Conservation (phyloP, 2,888 invertebrate genomes). For the Amphiduros pacificus region DNA sequence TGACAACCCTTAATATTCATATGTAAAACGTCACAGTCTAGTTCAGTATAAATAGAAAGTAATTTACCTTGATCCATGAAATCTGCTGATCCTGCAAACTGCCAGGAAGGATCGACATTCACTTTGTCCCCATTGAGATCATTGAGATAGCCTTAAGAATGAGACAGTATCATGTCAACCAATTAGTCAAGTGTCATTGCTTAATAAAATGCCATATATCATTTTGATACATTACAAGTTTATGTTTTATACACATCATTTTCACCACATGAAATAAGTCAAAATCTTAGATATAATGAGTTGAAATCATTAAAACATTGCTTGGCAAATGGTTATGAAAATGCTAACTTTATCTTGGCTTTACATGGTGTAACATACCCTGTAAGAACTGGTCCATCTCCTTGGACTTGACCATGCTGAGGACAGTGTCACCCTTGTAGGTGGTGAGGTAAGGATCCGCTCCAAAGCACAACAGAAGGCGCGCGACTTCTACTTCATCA, state of each 20-base stretch:
- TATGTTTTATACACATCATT: no score
- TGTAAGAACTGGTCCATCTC: conserved; percentile 5
- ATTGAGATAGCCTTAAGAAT: not conserved
- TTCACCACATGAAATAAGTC: no score
- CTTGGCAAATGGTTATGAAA: not conserved
- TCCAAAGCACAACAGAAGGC: conserved; percentile 5
- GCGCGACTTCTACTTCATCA: conserved; percentile 10
- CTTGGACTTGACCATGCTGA: not conserved
- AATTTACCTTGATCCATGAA: no score
- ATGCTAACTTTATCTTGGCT: not conserved
- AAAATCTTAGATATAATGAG: no score
- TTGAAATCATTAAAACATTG: not conserved
- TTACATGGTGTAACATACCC: not conserved
- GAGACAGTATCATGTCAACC: not conserved
- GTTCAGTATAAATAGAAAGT: not conserved
- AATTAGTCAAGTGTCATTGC: no score
- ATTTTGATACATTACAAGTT: no score
- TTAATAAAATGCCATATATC: no score
- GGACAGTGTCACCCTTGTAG: conserved; percentile 10
- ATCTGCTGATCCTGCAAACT: no score
- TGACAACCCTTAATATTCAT: no score
- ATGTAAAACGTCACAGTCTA: not conserved
- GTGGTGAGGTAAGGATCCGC: conserved; percentile 15
- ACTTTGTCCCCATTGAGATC: not conserved
- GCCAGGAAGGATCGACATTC: not conserved